Evolutionary conservation across 2,797 vertebrate genomes (phyloP).

Genomic region (Ispidina lecontei): DNA sequence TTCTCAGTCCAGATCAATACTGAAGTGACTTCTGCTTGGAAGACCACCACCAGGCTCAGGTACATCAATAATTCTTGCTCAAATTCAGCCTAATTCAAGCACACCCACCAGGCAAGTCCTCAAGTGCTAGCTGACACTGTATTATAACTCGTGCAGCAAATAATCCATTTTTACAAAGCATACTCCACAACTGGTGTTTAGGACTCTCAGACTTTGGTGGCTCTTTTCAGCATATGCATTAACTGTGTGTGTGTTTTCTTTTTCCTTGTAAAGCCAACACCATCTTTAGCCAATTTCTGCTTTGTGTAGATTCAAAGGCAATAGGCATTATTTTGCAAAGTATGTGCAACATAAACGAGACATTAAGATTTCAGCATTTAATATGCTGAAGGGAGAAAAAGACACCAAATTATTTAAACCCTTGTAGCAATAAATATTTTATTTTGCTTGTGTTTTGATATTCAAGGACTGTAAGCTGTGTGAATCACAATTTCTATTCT

Average conservation of each 20-base stretch:
- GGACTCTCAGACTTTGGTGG: neutral
- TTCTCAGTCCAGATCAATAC: neutral
- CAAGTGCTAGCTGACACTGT: neutral
- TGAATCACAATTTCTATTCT: constrained; percentile 40
- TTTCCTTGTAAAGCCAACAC: neutral
- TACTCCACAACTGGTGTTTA: neutral
- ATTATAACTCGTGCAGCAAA: neutral
- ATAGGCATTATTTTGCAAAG: neutral
- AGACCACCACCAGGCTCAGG: neutral
- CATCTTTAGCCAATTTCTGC: constrained; percentile 20
- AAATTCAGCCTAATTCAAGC: neutral
- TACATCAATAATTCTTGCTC: neutral
- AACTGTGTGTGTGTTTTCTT: neutral
- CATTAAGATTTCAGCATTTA: constrained; percentile 4
- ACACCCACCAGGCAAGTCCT: neutral
- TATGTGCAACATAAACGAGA: neutral
- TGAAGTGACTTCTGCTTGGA: neutral
- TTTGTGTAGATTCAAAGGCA: neutral
- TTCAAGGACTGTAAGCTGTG: constrained; percentile 37
- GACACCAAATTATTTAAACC: neutral
- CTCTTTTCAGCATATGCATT: neutral
- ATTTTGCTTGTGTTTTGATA: constrained; percentile 37
- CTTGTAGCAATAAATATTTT: constrained; percentile 40
- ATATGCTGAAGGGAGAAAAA: constrained; percentile 16
- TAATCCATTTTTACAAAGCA: neutral